Base-by-base conservation (phyloP, 2,797 vertebrate species). In the Catamblyrhynchus diadema region DNA sequence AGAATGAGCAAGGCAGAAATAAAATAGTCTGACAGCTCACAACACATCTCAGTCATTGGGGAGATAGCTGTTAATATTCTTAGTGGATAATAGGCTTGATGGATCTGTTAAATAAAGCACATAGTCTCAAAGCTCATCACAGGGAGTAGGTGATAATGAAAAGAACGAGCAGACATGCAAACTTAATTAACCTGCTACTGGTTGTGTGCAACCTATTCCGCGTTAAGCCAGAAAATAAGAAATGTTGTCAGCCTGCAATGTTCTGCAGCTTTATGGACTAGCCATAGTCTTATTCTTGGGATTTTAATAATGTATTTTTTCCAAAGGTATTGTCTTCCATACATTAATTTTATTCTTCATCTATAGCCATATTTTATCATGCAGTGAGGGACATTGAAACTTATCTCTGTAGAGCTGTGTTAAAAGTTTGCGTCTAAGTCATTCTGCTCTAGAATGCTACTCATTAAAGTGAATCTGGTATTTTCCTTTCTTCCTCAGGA, bases 1-100 rank as follows among this genome's bases (percentile, higher is more conserved):
- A 92, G 86, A 89, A 92, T 69, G 72, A 90, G 61, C 64, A 85
- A 82, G 57, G 88, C 81, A 85, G 88, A 95, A 93, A 85, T 91
- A 94, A 96, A 96, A 94, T 67, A 42, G 45, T 67, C 45, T 74
- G 90, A 81, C 86, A 93, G 51, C 81, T 91, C 74, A 65, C 42
- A 62, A 69, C 60, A 53, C 64, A 74, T 90, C 44, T 90, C 51
- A 45, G 81, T 81, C 83, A 48, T 6, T 62, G 64, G 71, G 74
- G 60, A 94, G 50, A 82, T 74, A 86, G 59, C 47, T 94, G 88
- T 82, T 96, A 93, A 94, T 59, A 90, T 72, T 71, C 57, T 70
- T 87, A 50, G 53, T 92, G 81, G 78, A 78, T 90, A 94, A 88
- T 33, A 87, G 79, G 65, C 61, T 91, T 96, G 84, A 81, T 91